Conservation (phyloP, 2,888 invertebrate species). For the Poecilus cupreus region DNA sequence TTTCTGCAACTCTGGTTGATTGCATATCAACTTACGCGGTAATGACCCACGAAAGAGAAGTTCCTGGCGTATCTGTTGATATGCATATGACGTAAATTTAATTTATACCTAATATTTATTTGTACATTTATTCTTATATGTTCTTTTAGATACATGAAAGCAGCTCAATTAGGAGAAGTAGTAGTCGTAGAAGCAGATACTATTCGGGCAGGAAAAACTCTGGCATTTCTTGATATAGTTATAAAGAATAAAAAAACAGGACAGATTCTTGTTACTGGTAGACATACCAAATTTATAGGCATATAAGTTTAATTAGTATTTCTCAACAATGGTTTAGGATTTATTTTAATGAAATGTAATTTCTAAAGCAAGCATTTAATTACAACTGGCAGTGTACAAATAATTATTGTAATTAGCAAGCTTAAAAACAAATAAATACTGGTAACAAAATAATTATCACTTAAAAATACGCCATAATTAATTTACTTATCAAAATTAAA, state of each 20-base stretch:
- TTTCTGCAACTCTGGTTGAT: slow-evolving; percentile 87
- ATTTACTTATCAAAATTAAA: slow-evolving; percentile 50
- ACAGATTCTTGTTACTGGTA: slow-evolving; percentile 37
- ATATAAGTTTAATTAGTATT: not conserved
- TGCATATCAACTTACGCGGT: slow-evolving; percentile 86
- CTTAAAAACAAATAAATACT: slow-evolving; percentile 59
- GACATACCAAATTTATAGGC: slow-evolving; percentile 40
- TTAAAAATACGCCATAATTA: slow-evolving; percentile 48
- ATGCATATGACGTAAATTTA: slow-evolving; percentile 83
- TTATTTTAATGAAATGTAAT: slow-evolving; percentile 6
- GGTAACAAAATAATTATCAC: slow-evolving; percentile 59
- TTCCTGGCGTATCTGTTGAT: slow-evolving; percentile 88
- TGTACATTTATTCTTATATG: too few relatives aligned
- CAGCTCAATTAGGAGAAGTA: slow-evolving; percentile 84
- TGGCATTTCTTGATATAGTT: slow-evolving; percentile 52
- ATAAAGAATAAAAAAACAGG: slow-evolving; percentile 54
- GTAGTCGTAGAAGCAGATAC: slow-evolving; percentile 86
- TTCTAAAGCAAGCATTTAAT: slow-evolving; percentile 53
- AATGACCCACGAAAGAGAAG: slow-evolving; percentile 78
- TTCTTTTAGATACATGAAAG: slow-evolving; percentile 79
- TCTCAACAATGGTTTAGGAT: not conserved
- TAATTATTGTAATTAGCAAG: slow-evolving; percentile 53
- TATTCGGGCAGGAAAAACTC: slow-evolving; percentile 78
- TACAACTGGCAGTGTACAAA: slow-evolving; percentile 59
- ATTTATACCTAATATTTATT: not conserved